Conservation (phyloP, 1,140 invertebrate genomes). For the Aphidius gifuensis region DNA sequence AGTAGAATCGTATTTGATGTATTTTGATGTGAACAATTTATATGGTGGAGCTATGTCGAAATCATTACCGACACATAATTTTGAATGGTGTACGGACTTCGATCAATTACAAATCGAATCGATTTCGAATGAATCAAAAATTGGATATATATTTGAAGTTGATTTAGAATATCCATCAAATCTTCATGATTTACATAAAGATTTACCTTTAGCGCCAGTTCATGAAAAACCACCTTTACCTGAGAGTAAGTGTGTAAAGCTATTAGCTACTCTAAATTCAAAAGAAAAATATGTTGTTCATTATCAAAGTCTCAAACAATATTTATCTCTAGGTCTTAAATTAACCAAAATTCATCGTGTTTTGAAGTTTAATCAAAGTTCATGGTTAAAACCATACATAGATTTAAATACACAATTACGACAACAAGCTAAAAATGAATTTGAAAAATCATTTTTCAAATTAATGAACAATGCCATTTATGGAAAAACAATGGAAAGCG, state of each 20-base stretch:
- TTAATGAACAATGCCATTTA: background rate
- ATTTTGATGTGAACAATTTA: constrained; percentile 2
- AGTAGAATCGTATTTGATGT: background rate
- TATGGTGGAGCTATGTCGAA: constrained; percentile 38
- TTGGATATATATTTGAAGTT: constrained; percentile 56
- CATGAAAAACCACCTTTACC: too few relatives aligned
- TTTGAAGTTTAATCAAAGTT: background rate
- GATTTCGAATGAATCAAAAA: constrained; percentile 38
- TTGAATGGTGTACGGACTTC: constrained; percentile 41
- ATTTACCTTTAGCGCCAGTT: too few relatives aligned
- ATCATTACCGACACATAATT: constrained; percentile 45
- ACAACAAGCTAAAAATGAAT: constrained; percentile 1
- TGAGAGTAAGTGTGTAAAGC: too few relatives aligned
- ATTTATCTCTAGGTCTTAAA: background rate
- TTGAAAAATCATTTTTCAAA: constrained; percentile 1
- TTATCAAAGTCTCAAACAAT: too few relatives aligned
- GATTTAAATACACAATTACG: constrained; percentile 4
- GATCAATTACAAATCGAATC: background rate
- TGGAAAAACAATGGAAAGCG: background rate
- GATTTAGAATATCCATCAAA: constrained; percentile 28
- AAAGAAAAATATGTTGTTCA: too few relatives aligned
- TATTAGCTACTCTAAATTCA: too few relatives aligned
- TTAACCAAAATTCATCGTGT: constrained; percentile 3
- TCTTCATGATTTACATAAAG: background rate
- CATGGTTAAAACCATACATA: constrained; percentile 7